These are phyloP conservation scores for Aphelenchoides avenae DNA, from an alignment of 1,140 invertebrate species.

Conservation along the genomic window DNA sequence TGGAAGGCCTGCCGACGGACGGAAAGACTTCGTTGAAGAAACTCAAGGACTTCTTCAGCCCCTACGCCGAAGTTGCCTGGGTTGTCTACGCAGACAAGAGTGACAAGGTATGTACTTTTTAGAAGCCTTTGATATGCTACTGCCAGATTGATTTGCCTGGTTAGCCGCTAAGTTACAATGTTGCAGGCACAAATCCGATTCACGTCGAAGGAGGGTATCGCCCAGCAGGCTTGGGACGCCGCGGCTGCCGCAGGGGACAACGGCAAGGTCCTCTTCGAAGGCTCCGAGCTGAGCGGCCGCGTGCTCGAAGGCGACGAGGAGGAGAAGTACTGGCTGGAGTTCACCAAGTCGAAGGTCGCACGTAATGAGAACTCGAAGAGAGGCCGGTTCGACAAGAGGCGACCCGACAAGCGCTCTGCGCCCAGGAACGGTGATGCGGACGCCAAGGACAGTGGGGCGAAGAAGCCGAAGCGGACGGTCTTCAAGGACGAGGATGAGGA, in stretches of 20 bases:
- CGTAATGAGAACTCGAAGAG: conserved; percentile 27
- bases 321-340: conserved; percentile 56
- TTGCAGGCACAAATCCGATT: conserved; percentile 67
- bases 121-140: conserved; percentile 14
- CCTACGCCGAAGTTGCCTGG: conserved; percentile 44
- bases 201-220: conserved; percentile 71
- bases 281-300: conserved; percentile 68
- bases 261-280: conserved; percentile 66
- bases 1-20: conserved; percentile 38
- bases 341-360: conserved; percentile 37
- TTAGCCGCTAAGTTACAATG: conserved; percentile 61
- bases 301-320: conserved; percentile 74
- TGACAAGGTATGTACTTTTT: conserved; percentile 26
- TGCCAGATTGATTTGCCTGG: conserved; percentile 20
- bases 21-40: conserved; percentile 18
- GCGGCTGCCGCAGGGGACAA: conserved; percentile 59
- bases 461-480: conserved; percentile 27
- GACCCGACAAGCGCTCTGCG: conserved; percentile 11
- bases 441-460: not conserved
- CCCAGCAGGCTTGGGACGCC: conserved; percentile 68
- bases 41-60: conserved; percentile 52
- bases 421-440: too few species aligned
- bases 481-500: conserved; percentile 32
- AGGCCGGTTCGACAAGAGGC: conserved; percentile 15
- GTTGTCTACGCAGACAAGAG: conserved; percentile 41